Evolutionary conservation across 2,113 vertebrate genomes (phyloP).

Genomic region (Hirundichthys speculiger): DNA sequence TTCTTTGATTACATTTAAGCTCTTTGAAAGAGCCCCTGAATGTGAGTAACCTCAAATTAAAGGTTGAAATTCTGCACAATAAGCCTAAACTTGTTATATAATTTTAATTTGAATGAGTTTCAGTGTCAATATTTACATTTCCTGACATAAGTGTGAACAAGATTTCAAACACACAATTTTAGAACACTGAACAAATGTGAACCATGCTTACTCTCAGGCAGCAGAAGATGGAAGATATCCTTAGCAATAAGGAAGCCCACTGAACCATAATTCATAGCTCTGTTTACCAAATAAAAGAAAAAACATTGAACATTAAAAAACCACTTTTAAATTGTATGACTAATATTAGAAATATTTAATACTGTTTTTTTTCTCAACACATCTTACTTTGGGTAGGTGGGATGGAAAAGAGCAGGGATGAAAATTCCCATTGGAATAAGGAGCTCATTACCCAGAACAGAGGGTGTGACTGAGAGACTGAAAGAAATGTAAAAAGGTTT

Average conservation of each 20-base stretch:
- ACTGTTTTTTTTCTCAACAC: neutral
- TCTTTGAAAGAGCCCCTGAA: too few species aligned
- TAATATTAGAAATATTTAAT: neutral
- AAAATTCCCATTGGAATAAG: constrained; percentile 82
- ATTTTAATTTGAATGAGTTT: neutral
- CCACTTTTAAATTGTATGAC: neutral
- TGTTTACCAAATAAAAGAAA: constrained; percentile 48
- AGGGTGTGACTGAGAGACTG: constrained; percentile 73
- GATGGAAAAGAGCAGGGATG: constrained; percentile 77
- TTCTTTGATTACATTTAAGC: too few species aligned
- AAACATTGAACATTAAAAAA: neutral
- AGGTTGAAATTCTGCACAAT: too few species aligned
- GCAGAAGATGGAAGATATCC: constrained; percentile 78
- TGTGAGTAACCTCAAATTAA: too few species aligned
- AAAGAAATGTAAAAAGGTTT: constrained; percentile 7
- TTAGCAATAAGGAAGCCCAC: constrained; percentile 78
- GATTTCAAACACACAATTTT: too few species aligned
- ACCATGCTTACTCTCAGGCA: constrained; percentile 75
- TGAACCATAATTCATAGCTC: constrained; percentile 79
- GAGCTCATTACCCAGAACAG: constrained; percentile 63
- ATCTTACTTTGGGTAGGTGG: constrained; percentile 78
- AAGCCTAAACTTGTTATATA: neutral
- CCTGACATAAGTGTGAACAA: neutral
- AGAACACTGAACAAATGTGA: neutral
- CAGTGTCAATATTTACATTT: neutral